phyloP scores from a whole-genome alignment of 2,888 invertebrate genomes.

The Coenonympha arcania region DNA sequence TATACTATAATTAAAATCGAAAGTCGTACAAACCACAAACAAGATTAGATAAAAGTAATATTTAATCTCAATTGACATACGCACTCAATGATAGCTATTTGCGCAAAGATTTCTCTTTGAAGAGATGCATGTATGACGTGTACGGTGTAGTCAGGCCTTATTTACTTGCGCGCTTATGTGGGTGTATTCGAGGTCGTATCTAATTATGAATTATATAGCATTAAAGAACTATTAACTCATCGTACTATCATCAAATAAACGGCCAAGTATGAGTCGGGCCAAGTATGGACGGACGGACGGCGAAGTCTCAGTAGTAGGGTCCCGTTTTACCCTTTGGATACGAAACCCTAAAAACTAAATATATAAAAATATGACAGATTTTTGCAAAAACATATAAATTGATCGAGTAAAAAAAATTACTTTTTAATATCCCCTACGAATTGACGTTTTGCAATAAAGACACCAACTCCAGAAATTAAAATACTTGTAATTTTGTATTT shows the following conservation, averaged over 20 bases:
- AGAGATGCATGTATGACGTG: conserved; percentile 6
- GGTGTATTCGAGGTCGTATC: conserved; percentile 3
- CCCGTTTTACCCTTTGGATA: too few relatives aligned
- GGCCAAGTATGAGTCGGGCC: not conserved
- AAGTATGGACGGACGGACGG: too few relatives aligned
- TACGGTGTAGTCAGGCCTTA: not conserved
- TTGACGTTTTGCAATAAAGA: too few relatives aligned
- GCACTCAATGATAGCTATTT: conserved; percentile 6
- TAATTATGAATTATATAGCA: not conserved
- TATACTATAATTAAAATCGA: not conserved
- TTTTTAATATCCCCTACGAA: too few relatives aligned
- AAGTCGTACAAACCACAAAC: conserved; percentile 1
- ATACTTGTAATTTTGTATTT: too few relatives aligned
- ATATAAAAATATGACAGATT: too few relatives aligned
- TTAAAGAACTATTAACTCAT: too few relatives aligned
- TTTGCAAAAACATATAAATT: too few relatives aligned
- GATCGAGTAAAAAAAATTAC: too few relatives aligned
- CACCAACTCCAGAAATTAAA: too few relatives aligned
- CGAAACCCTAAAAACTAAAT: too few relatives aligned
- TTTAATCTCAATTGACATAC: not conserved
- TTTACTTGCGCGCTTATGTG: not conserved
- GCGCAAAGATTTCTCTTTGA: conserved; percentile 16
- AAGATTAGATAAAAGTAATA: not conserved
- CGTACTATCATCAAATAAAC: not conserved
- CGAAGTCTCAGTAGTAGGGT: too few relatives aligned